These are phyloP conservation scores for Apamea crenata DNA, from an alignment of 2,888 invertebrate genomes.

Conservation along the genomic window DNA sequence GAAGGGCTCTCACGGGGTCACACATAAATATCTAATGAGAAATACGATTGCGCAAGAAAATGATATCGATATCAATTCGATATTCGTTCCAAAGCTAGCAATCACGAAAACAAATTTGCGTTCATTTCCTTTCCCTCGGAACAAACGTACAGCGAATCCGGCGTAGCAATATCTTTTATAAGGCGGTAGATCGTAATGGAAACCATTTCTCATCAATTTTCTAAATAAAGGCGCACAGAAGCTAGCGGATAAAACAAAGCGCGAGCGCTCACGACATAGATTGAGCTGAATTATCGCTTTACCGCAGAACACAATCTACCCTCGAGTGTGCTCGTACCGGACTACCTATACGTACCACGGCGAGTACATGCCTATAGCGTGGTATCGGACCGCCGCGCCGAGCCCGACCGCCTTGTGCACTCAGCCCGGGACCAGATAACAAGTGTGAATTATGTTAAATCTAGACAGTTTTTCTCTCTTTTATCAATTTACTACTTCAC, in stretches of 20 bases:
- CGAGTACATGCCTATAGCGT: slow-evolving; percentile 52
- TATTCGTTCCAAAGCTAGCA: slow-evolving; percentile 86
- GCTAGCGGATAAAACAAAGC: slow-evolving; percentile 90
- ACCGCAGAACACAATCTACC: slow-evolving; percentile 90
- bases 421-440: slow-evolving; percentile 82
- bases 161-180: slow-evolving; percentile 86
- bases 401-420: slow-evolving; percentile 80
- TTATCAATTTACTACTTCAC: slow-evolving; percentile 85
- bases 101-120: slow-evolving; percentile 90
- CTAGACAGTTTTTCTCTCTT: slow-evolving; percentile 83
- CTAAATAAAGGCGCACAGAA: slow-evolving; percentile 90
- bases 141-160: slow-evolving; percentile 80
- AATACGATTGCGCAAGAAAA: slow-evolving; percentile 86
- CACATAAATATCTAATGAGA: slow-evolving; percentile 85
- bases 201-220: slow-evolving; percentile 91
- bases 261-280: slow-evolving; percentile 89
- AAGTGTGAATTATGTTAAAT: slow-evolving; percentile 87
- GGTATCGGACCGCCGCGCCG: slow-evolving; percentile 66
- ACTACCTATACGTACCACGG: slow-evolving; percentile 19
- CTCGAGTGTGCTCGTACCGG: slow-evolving; percentile 60
- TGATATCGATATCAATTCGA: slow-evolving; percentile 88
- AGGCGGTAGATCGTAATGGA: slow-evolving; percentile 89
- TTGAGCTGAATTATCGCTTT: slow-evolving; percentile 90
- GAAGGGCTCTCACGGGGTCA: slow-evolving; percentile 85
- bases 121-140: slow-evolving; percentile 87